Evolutionary conservation across 1,140 invertebrate species (phyloP), one percentile per base, ranked within the genome.

Genomic region (Aethina tumida): DNA sequence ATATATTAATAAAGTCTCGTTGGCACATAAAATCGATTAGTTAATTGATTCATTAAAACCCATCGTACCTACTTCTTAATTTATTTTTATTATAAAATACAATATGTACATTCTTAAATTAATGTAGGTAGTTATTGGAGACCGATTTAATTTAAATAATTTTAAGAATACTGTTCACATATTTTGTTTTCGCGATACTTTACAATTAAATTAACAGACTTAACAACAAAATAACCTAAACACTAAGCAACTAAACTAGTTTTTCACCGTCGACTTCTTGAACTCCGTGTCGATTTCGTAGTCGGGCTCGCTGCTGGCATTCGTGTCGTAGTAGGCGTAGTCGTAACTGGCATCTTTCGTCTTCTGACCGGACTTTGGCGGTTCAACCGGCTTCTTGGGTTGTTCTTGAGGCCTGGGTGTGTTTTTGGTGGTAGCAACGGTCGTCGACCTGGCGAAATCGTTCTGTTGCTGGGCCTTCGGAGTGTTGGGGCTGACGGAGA

Each of bases 281-380:
- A 62, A 58, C 26, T 62, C 60, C 2, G 55, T 53, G 31, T 55
- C 56, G 32, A 62, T 54, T 13, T 61, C 52, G 31, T 61, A 61
- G 16, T 62, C 59, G 6, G 48, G 48, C 19, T 59, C 56, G 13
- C 45, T 37, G 2, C 49, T 53, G 6, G 49, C 40, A 34, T 55
- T 54, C 4, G 53, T 61, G 47, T 77, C 76, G 43, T 79, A 79
- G 52, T 79, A 79, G 5, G 75, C 75, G 46, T 79, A 79, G 48
- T 79, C 76, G 38, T 79, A 79, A 47, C 73, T 77, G 17, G 35
- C 39, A 13, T 45, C 21, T 38, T 44, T 31, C 4, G 35, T 35
- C 25, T 52, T 42, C 9, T 43, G 33, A 5, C 21, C 8, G 13
- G 28, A 30, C 20, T 25, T 38, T 22, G 3, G 34, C 18, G 17